Conservation (phyloP, 2,888 invertebrate genomes). For the Argyra leucocephala region DNA sequence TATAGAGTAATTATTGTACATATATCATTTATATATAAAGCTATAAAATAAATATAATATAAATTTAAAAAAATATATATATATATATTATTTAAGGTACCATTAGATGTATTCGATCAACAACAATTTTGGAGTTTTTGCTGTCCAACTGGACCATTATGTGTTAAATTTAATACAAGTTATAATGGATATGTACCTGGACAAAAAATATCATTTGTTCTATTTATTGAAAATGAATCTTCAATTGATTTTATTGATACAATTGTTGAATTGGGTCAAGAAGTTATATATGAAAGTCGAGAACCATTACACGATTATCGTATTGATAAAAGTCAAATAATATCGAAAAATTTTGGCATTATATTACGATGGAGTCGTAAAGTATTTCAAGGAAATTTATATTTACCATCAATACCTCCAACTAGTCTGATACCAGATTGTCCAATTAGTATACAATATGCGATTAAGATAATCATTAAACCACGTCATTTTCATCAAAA, state of each 20-base stretch:
- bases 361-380: conserved; percentile 52
- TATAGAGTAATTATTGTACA: conserved; percentile 49
- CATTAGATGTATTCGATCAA: conserved; percentile 39
- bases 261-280: conserved; percentile 57
- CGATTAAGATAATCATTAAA: conserved; percentile 51
- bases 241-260: conserved; percentile 56
- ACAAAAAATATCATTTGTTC: conserved; percentile 58
- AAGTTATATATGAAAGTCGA: conserved; percentile 42
- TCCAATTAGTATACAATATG: conserved; percentile 64
- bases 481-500: conserved; percentile 56
- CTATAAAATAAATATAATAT: neutral
- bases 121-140: conserved; percentile 43
- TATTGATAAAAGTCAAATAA: conserved; percentile 38
- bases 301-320: conserved; percentile 41
- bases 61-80: neutral
- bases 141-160: conserved; percentile 40
- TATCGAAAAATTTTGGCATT: conserved; percentile 47
- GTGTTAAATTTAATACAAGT: conserved; percentile 46
- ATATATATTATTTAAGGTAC: conserved; percentile 28
- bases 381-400: conserved; percentile 54
- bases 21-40: neutral
- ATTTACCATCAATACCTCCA: conserved; percentile 64
- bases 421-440: conserved; percentile 63
- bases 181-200: conserved; percentile 68
- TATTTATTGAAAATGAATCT: conserved; percentile 67